These are phyloP conservation scores for Trinorchestia longiramus DNA, from an alignment of 1,140 invertebrate species.

Conservation along the genomic window DNA sequence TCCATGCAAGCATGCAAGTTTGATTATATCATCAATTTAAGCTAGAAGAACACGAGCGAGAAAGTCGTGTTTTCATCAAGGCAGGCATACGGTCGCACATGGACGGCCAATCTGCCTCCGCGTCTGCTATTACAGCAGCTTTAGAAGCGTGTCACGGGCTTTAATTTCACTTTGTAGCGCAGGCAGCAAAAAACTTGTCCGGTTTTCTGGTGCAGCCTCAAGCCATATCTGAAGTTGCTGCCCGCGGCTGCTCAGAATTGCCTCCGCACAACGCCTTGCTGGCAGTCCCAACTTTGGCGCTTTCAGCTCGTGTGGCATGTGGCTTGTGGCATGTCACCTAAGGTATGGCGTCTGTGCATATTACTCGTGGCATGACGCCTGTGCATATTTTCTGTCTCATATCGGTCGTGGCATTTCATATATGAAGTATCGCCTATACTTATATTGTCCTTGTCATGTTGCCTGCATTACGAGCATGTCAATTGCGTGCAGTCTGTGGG, in stretches of 20 bases:
- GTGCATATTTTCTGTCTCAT: not conserved
- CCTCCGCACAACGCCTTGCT: not conserved
- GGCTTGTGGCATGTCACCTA: not conserved
- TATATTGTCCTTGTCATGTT: not conserved
- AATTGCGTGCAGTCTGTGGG: too few species aligned
- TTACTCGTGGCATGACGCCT: not conserved
- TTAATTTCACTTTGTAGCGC: conserved; percentile 43
- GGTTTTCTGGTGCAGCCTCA: not conserved
- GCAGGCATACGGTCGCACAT: not conserved
- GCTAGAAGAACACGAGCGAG: not conserved
- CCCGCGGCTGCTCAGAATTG: not conserved
- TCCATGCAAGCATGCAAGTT: not conserved
- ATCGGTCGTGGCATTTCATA: not conserved
- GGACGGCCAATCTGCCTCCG: not conserved
- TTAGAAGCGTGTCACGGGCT: conserved; percentile 5
- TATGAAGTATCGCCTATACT: not conserved
- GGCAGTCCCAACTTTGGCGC: not conserved
- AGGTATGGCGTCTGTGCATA: not conserved
- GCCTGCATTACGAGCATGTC: too few species aligned
- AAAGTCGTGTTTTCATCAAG: not conserved
- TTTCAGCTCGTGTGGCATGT: not conserved
- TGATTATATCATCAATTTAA: not conserved
- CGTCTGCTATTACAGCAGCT: not conserved
- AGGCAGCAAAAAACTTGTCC: not conserved
- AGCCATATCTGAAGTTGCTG: not conserved